Conservation (phyloP, 2,797 vertebrate species). For the Helicolenus hilgendorfi region DNA sequence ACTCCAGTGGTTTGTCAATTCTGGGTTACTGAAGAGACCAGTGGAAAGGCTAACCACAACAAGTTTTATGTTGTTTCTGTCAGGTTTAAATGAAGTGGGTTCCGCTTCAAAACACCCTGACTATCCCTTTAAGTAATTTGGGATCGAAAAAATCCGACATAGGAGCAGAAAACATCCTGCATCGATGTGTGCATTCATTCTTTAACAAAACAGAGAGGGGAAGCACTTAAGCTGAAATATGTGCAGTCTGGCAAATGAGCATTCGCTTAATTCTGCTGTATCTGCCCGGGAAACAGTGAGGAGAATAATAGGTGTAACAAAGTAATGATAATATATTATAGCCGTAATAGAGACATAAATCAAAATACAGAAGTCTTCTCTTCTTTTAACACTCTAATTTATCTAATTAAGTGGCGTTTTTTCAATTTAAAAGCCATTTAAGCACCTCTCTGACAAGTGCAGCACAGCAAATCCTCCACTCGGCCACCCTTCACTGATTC, state of each 20-base stretch:
- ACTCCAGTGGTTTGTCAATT: too few relatives aligned
- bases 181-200: conserved; percentile 11
- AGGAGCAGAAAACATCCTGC: conserved; percentile 5
- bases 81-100: too few relatives aligned
- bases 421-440: background rate
- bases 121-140: background rate
- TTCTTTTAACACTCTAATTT: background rate
- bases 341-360: background rate
- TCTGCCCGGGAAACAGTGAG: conserved; percentile 22
- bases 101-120: background rate
- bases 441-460: background rate
- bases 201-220: conserved; percentile 21
- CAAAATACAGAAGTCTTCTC: background rate
- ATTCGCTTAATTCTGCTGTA: background rate
- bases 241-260: conserved; percentile 15
- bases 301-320: background rate
- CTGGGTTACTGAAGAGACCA: too few relatives aligned
- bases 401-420: background rate
- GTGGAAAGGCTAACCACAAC: too few relatives aligned
- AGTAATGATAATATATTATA: background rate
- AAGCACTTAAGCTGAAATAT: conserved; percentile 29
- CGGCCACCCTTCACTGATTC: conserved; percentile 5
- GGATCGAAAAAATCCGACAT: background rate
- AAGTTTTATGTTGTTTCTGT: too few relatives aligned
- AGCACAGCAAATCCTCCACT: conserved; percentile 1